Evolutionary conservation across 1,140 invertebrate species (phyloP).

Genomic region (Hycleus cichorii): DNA sequence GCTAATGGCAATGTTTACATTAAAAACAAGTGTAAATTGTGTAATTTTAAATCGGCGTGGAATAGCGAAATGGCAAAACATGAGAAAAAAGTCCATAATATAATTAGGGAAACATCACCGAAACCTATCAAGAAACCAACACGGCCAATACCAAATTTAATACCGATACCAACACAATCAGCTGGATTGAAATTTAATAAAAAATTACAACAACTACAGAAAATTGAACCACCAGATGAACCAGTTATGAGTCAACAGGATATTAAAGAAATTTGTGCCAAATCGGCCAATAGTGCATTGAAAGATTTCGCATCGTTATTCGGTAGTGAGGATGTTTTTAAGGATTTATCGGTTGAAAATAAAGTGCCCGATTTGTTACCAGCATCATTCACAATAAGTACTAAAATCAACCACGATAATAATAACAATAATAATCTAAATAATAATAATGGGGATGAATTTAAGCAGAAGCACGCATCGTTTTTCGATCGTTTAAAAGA

Average conservation of each 20-base stretch:
- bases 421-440: too few relatives aligned
- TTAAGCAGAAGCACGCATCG: slow-evolving; percentile 63
- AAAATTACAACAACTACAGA: background rate
- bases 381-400: slow-evolving; percentile 35
- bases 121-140: slow-evolving; percentile 44
- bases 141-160: slow-evolving; percentile 62
- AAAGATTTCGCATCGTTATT: slow-evolving; percentile 46
- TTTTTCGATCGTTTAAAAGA: slow-evolving; percentile 79
- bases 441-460: slow-evolving; percentile 26
- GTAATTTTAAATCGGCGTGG: slow-evolving; percentile 42
- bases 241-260: slow-evolving; percentile 40
- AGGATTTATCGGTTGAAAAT: slow-evolving; percentile 8
- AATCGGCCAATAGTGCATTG: slow-evolving; percentile 42
- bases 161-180: slow-evolving; percentile 49
- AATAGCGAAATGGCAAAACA: slow-evolving; percentile 50
- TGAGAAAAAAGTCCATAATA: slow-evolving; percentile 46
- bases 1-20: slow-evolving; percentile 43
- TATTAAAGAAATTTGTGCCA: slow-evolving; percentile 43
- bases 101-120: slow-evolving; percentile 32
- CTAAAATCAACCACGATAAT: slow-evolving; percentile 25
- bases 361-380: slow-evolving; percentile 29
- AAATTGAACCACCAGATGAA: slow-evolving; percentile 5
- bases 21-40: slow-evolving; percentile 39
- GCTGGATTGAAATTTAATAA: slow-evolving; percentile 15
- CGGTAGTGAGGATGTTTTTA: slow-evolving; percentile 42